Evolutionary conservation across 2,113 vertebrate genomes (phyloP), one percentile per base, ranked within the genome.

Genomic region (Acrocephalus arundinaceus): DNA sequence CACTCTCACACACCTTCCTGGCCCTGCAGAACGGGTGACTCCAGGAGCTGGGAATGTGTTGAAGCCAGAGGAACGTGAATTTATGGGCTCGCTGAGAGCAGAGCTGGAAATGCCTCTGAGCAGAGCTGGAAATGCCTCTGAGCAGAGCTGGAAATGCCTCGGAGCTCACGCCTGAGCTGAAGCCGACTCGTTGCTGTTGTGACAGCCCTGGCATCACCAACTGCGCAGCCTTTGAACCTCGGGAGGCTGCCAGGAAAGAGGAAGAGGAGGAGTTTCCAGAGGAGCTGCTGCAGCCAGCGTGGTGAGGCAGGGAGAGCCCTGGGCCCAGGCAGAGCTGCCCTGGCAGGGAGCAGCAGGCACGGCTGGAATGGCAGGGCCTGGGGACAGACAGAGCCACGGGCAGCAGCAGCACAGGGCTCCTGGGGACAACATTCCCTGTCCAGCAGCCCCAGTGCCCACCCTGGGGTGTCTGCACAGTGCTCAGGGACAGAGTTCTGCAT

Each of bases 321-420:
- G 0, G 15, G 67, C 52, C 43, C 54, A 23, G 18, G 21, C 48
- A 9, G 66, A 31, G 75, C 68, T 65, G 48, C 48, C n/a, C 78
- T 21, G 62, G 70, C 59, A 65, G 55, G 87, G 70, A 46, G 12
- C 6, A 20, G 75, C 30, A 15, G 33, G 8, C 13, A 5, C 2
- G 0, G 89, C 41, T 41, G 43, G 43, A 45, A 15, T 15, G 43
- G 43, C 43, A 5, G 31, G 73, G 78, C 33, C 4, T 10, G 8
- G 54, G 61, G 23, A 58, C 2, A 8, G n/a, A 45, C 0, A 0
- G 45, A 62, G 51, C 39, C 6, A 27, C 0, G 2, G 55, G 58
- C 62, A 52, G 62, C 67, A 43, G 67, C 67, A 15, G 22, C 3
- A 0, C 6, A 5, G 35, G 37, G 45, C 5, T 4, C 39, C 43